Evolutionary conservation across 2,797 vertebrate species (phyloP).

Genomic region (Chanos chanos): DNA sequence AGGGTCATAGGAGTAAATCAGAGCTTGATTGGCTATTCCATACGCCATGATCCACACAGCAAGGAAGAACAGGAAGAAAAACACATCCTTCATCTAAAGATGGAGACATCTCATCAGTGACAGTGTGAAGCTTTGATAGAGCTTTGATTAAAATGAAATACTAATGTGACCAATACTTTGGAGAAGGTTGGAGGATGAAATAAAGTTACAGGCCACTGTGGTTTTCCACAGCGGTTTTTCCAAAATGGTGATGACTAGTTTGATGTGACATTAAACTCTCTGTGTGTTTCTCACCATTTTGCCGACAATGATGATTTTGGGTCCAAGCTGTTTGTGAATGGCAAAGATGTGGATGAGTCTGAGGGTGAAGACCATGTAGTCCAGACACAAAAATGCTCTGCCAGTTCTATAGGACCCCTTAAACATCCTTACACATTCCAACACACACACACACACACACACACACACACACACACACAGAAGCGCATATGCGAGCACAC

Average conservation of each 20-base stretch:
- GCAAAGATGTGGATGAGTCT: slow-evolving; percentile 89
- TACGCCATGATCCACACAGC: slow-evolving; percentile 86
- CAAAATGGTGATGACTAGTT: no score
- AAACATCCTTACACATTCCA: slow-evolving; percentile 70
- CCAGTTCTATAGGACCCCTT: slow-evolving; percentile 63
- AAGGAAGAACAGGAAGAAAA: slow-evolving; percentile 92
- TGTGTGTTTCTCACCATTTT: slow-evolving; percentile 78
- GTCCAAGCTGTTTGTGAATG: slow-evolving; percentile 85
- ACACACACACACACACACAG: not conserved
- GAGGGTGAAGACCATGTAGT: slow-evolving; percentile 87
- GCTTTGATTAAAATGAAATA: not conserved
- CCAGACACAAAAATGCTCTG: slow-evolving; percentile 75
- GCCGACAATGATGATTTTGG: slow-evolving; percentile 88
- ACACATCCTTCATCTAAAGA: slow-evolving; percentile 85
- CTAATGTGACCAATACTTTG: no score
- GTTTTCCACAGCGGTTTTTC: no score
- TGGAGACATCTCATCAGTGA: not conserved
- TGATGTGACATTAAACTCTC: not conserved
- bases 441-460: not conserved
- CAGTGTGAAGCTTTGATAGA: not conserved
- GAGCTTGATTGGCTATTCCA: slow-evolving; percentile 85
- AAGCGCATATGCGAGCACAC: not conserved
- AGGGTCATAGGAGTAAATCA: slow-evolving; percentile 77
- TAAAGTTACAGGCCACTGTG: no score
- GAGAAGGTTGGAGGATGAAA: no score